Conservation (phyloP, 2,888 invertebrate genomes). For the Eulithis prunata region DNA sequence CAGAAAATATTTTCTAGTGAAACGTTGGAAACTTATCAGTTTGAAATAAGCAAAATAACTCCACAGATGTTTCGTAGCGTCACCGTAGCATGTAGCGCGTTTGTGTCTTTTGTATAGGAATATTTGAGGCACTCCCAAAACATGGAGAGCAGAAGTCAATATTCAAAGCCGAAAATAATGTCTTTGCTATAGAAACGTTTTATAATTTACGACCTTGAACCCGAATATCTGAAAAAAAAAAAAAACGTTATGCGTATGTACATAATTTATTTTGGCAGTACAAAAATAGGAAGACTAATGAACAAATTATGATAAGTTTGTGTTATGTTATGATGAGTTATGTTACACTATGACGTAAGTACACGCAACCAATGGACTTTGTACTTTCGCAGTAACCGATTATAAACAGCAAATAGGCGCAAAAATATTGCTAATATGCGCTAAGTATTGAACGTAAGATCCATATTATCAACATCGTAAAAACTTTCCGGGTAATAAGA, state of each 20-base stretch:
- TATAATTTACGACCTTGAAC: too few relatives aligned
- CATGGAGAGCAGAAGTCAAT: too few relatives aligned
- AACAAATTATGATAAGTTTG: too few relatives aligned
- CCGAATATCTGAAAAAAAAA: too few relatives aligned
- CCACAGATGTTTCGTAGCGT: neutral
- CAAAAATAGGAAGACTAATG: neutral
- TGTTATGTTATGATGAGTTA: neutral
- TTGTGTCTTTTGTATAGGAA: slow-evolving; percentile 21
- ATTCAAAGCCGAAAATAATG: too few relatives aligned
- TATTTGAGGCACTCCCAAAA: neutral
- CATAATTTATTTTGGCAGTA: neutral
- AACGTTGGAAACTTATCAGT: too few relatives aligned
- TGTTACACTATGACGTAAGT: neutral
- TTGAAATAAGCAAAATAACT: too few relatives aligned
- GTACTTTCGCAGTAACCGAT: neutral
- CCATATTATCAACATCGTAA: neutral
- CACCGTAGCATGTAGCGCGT: slow-evolving; percentile 16
- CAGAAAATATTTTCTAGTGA: too few relatives aligned
- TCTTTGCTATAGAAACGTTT: too few relatives aligned
- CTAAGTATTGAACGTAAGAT: neutral
- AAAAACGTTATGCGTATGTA: too few relatives aligned
- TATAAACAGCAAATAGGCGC: neutral
- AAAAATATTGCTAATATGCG: neutral
- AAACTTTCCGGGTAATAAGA: too few relatives aligned
- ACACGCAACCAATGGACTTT: neutral